phyloP scores from a whole-genome alignment of 2,888 invertebrate genomes.

The Creontiades dilutus region DNA sequence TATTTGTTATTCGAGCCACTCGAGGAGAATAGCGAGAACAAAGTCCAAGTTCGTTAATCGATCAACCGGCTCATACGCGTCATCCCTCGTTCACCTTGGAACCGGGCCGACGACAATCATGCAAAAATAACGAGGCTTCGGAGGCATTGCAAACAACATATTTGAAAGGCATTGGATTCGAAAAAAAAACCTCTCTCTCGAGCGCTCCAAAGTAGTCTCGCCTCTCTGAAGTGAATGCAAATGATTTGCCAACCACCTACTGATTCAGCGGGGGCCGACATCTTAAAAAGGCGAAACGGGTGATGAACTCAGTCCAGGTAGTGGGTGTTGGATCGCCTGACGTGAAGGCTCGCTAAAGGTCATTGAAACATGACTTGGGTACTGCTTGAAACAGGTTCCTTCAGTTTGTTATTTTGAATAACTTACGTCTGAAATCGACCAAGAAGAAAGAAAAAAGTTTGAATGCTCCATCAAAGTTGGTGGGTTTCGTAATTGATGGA shows the following conservation, averaged over 20 bases:
- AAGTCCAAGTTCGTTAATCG: background rate
- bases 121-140: background rate
- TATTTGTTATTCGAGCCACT: no score
- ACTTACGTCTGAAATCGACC: no score
- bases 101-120: background rate
- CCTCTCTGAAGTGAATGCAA: background rate
- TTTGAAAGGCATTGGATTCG: no score
- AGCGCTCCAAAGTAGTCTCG: background rate
- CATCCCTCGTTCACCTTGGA: slow-evolving; percentile 25
- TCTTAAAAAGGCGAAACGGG: slow-evolving; percentile 26
- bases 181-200: background rate
- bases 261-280: background rate
- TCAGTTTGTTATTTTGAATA: no score
- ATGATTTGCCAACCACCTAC: slow-evolving; percentile 27
- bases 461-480: no score
- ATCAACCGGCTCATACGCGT: slow-evolving; percentile 10
- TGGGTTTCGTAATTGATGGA: no score
- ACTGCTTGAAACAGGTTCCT: no score
- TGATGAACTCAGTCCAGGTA: background rate
- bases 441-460: no score
- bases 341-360: background rate
- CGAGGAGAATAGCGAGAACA: background rate
- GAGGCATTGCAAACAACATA: background rate
- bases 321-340: background rate
- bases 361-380: background rate